These are phyloP conservation scores for Pterois miles DNA, from an alignment of 2,797 vertebrate species.

Conservation along the genomic window DNA sequence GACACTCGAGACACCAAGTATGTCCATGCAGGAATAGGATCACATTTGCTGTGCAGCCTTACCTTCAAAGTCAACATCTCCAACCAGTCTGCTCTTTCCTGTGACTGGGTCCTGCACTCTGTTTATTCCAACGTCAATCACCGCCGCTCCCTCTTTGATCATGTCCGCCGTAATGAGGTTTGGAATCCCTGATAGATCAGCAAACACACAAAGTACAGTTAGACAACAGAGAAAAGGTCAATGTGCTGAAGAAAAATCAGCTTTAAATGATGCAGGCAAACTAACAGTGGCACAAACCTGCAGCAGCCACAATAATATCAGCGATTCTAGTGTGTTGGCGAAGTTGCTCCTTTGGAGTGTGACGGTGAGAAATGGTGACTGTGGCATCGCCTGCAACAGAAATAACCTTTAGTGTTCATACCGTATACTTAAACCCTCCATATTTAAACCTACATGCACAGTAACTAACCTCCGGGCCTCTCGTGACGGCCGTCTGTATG, in stretches of 20 bases:
- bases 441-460: background rate
- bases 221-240: background rate
- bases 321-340: constrained; percentile 92
- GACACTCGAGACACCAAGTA: background rate
- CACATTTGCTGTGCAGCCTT: background rate
- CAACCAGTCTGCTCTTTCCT: constrained; percentile 89
- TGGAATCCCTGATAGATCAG: constrained; percentile 87
- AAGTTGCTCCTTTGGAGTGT: constrained; percentile 96
- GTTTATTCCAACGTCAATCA: constrained; percentile 97
- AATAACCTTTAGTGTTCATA: background rate
- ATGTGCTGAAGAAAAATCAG: background rate
- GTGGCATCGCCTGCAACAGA: constrained; percentile 92
- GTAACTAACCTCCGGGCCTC: constrained; percentile 89
- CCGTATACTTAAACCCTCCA: background rate
- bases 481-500: constrained; percentile 95
- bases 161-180: constrained; percentile 97
- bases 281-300: constrained; percentile 80
- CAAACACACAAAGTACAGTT: background rate
- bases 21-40: background rate
- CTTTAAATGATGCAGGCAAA: background rate
- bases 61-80: constrained; percentile 99
- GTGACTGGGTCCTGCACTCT: constrained; percentile 90
- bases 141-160: constrained; percentile 95
- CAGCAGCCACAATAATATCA: constrained; percentile 94
- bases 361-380: constrained; percentile 95